Percentiles rank a stretch among this genome's conserved stretches.
Evolutionary conservation across 2,797 vertebrate species (phyloP).

Genomic region (Xenopus petersii): DNA sequence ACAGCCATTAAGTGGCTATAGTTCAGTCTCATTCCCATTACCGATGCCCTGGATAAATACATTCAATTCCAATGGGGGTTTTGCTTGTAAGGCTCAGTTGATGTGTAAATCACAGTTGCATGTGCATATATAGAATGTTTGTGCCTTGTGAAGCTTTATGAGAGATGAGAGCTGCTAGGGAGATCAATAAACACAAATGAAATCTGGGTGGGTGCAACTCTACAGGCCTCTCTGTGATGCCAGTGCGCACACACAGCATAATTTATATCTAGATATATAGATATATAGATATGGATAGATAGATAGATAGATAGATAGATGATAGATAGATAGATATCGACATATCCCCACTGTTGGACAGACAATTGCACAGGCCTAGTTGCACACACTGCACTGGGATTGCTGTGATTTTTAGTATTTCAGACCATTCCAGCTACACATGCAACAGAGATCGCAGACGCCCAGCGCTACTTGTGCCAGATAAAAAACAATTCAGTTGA

Average conservation of each 20-base stretch:
- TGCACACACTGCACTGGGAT: too few relatives aligned
- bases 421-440: constrained; percentile 11
- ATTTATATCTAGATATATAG: too few relatives aligned
- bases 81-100: constrained; percentile 24
- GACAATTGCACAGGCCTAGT: too few relatives aligned
- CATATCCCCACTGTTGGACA: too few relatives aligned
- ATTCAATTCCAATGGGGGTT: constrained; percentile 45
- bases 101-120: constrained; percentile 53
- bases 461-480: not conserved
- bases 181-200: constrained; percentile 39
- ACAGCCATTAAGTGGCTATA: constrained; percentile 25
- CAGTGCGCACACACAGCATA: too few relatives aligned
- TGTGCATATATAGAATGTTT: constrained; percentile 43
- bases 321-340: too few relatives aligned
- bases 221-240: constrained; percentile 31
- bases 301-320: too few relatives aligned
- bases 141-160: constrained; percentile 22
- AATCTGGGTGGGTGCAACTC: constrained; percentile 1
- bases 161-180: constrained; percentile 26
- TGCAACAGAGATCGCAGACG: not conserved
- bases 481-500: too few relatives aligned
- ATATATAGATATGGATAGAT: too few relatives aligned
- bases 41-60: constrained; percentile 25
- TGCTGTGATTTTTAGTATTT: too few relatives aligned
- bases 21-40: constrained; percentile 23